Base-by-base conservation (phyloP, 1,140 invertebrate genomes). In the Heterodera carotae region DNA sequence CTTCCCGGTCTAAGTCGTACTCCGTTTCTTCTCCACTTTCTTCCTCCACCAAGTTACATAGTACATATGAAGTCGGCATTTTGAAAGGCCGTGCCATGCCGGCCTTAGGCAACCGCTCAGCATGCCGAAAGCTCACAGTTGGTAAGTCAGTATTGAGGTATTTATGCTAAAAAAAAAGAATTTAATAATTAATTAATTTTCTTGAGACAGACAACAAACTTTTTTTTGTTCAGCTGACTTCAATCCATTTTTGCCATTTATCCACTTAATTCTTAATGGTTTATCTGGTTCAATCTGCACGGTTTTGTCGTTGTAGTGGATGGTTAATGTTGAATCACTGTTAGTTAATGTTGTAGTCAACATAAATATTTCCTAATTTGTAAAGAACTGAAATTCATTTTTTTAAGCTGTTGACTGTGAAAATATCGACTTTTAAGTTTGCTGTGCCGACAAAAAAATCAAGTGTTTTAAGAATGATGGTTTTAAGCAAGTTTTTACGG, bases 1-100 rank as follows among this genome's bases (percentile, higher is more conserved):
- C 81, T 67, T 82, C 80, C 27, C 72, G 70, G 68, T 81, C 80
- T 29, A 81, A 33, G 72, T 81, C 80, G 34, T 81, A 81, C 74
- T 81, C 80, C 60, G 81, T 79, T 27, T 53, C 62, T 22, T 77
- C 33, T 53, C 25, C 8, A 31, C 78, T 66, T 15, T 60, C 81
- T 36, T 81, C 80, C n/a, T 59, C 80, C 71, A 77, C 66, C 10
- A 60, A 70, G 69, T 15, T 59, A 70, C 76, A 81, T 27, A 34
- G 66, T 12, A 82, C 33, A 73, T 83, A 81, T n/a, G 60, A n/a
- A 29, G 76, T 60, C 0, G 80, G 80, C 79, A 81, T 76, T 79
- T 66, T 66, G 62, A 66, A 34, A 29, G 62, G 12, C 4, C 33
- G 27, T 29, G 62, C 62, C 15, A 29, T 66, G 27, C 3, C 25